Base-by-base conservation (phyloP, 2,888 invertebrate genomes). In the Troides aeacus region DNA sequence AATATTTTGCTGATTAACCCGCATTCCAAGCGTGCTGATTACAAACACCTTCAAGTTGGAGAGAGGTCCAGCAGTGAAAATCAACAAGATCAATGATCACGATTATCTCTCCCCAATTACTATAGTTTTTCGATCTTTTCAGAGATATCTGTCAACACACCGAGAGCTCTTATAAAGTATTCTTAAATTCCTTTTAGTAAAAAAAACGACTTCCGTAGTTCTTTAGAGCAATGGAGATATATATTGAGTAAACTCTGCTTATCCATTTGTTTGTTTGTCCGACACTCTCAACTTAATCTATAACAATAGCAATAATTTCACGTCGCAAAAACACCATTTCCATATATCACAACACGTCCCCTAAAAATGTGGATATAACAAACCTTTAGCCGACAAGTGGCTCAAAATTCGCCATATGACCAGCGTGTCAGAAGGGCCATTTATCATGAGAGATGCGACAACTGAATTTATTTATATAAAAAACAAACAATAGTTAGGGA, bases 381-480 rank as follows among this genome's bases (percentile, higher is more conserved):
- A 76, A 72, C 75, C 72, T 71, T 66, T 69, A 75, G 74, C 68
- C 78, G 80, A 88, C 90, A 89, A 90, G 90, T 89, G 89, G 82
- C 76, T 81, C 82, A 75, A 84, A 85, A 88, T 86, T 85, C 87
- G 88, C 90, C 92, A 92, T 91, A 90, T 90, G 92, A 92, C 85
- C 83, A 78, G 72, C 84, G 80, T 92, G 92, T 92, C 90, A 86
- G 77, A 75, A 74, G 78, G 62, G 79, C 85, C 90, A 90, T 92
- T 90, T 90, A 90, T 92, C 92, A 92, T 86, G 61, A 72, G 79
- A 80, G 88, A 86, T 89, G 88, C 89, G 92, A 92, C 92, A 92
- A 89, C 89, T 91, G 90, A 91, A 92, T 92, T 92, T 90, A 91
- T 91, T 89, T 88, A 84, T 84, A 81, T 82, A 91, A 90, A 89